Evolutionary conservation across 2,888 invertebrate species (phyloP), one percentile per base, ranked within the genome.

Genomic region (Frankliniella intonsa): DNA sequence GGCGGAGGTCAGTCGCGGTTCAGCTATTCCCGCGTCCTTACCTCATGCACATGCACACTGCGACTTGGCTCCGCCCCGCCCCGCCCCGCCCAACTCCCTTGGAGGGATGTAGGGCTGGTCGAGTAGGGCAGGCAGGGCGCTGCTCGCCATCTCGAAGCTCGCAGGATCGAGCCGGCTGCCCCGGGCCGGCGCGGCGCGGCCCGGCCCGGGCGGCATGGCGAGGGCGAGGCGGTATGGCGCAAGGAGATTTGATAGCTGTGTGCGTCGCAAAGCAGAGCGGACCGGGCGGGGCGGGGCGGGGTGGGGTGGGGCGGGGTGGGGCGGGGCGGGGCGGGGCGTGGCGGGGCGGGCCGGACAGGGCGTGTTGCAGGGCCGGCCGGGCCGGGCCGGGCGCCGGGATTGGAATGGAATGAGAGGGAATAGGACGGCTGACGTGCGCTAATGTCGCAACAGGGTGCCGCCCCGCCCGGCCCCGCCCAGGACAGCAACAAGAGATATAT

Each of bases 201-300:
- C 12, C 55, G 9, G 55, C 55, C 12, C 55, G 9, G 55, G 12
- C 12, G 12, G 69, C 11, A 22, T 69, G 69, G 69, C 69, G 69
- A n/a, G n/a, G n/a, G n/a, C n/a, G n/a, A 17, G 55, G 12, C 12
- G 12, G 69, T 22, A 22, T 69, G 69, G 69, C 69, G 69, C 69
- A 69, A 69, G 69, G n/a, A 69, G 69, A 69, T 69, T 69, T 69
- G 69, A 69, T 69, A 69, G 69, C 69, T 69, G 69, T 69, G 69
- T 69, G 69, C 69, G 69, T 55, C 19, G 38, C 38, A 14, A 55
- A 55, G 55, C 14, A 14, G 55, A 55, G 38, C 19, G 55, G 55
- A 14, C 55, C 19, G 19, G 55, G 55, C 55, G 17, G 14, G 55
- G 17, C 55, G 14, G 19, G 55, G 55, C 55, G 55, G 55, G 14